Base-by-base conservation (phyloP, 2,113 vertebrate species). In the Phalacrocorax aristotelis region DNA sequence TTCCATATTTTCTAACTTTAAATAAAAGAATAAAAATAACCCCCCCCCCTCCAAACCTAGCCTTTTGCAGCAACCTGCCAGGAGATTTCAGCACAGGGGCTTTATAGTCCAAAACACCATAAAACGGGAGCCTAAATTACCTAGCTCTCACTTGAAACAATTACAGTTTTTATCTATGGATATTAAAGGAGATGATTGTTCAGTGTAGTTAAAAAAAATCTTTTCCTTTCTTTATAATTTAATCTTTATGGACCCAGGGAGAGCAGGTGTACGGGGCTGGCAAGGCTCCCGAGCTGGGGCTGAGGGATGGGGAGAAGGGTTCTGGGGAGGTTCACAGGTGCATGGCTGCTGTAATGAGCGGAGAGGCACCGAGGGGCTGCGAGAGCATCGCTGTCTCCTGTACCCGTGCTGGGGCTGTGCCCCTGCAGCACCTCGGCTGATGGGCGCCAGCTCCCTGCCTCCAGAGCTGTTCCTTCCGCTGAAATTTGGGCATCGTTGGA, bases 21-120 rank as follows among this genome's bases (percentile, higher is more conserved):
- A 93, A 65, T 52, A 48, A 87, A 92, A 75, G 36, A 40, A 79
- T 62, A 76, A 81, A 75, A 88, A 79, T 46, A 66, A 15, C 7
- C 13, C 42, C 14, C 42, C 42, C n/a, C 32, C 19, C 29, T 8
- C 1, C 48, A 7, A 70, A 15, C 25, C 10, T 32, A 4, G 61
- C 80, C 88, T 72, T 83, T 72, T 34, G n/a, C 30, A 12, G 49
- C 75, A 29, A 15, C 52, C 76, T 32, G 42, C 88, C 66, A 27
- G 69, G 54, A 83, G 84, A 5, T 64, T 74, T 44, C 78, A 16
- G 42, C 77, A 6, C 2, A 2, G 86, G 25, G 65, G 65, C 66
- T 93, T 97, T 91, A 96, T 87, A 68, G 80, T 46, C 90, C 88
- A 51, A 87, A 94, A 52, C 78, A 78, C 81, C 92, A 61, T 94